Evolutionary conservation across 2,113 vertebrate genomes (phyloP), one percentile per base, ranked within the genome.

Genomic region (Spea multiplicata): DNA sequence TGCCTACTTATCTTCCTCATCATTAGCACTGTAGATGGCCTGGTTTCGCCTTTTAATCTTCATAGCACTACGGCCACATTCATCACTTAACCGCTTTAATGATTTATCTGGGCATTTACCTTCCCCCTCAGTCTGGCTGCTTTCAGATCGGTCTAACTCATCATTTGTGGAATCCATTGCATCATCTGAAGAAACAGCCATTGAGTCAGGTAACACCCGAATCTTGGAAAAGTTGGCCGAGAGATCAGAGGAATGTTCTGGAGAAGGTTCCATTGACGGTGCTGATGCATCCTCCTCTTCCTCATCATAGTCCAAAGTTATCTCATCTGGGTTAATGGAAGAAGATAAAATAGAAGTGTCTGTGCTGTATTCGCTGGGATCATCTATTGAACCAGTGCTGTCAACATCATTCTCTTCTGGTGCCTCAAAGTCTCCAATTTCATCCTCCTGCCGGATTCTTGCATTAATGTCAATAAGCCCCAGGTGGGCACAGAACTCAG

Each of bases 11-110:
- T 92, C 90, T 0, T 94, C 92, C 1, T 96, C 94, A 8, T 83
- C 90, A 1, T 85, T 84, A 62, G 92, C 82, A 2, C 92, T 85
- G 70, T 98, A 99, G 82, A 99, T 97, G 64, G 90, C 90, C 89
- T 98, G 96, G 86, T 99, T 99, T 80, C 97, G 90, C 74, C 97
- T 95, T 87, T 96, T 99, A 82, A 99, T 98, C 80, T 85, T 91
- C 73, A 95, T 95, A 6, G 91, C 87, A 0, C 86, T 74, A 17
- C 89, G 90, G 4, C 79, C 88, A 0, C 81, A 84, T 61, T 93
- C 94, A 4, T 88, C 86, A 49, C 93, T 94, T 73, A 87, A 84
- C 17, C 97, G 93, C 82, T 99, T 99, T 5, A 93, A 66, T 0
- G 91, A 73, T 45, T 89, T 89, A 2, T 87, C 84, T 3, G 82